Percentiles rank a stretch among this genome's conserved stretches.
These are phyloP conservation scores for Frankliniella intonsa DNA, from an alignment of 2,888 invertebrate genomes.

Conservation along the genomic window DNA sequence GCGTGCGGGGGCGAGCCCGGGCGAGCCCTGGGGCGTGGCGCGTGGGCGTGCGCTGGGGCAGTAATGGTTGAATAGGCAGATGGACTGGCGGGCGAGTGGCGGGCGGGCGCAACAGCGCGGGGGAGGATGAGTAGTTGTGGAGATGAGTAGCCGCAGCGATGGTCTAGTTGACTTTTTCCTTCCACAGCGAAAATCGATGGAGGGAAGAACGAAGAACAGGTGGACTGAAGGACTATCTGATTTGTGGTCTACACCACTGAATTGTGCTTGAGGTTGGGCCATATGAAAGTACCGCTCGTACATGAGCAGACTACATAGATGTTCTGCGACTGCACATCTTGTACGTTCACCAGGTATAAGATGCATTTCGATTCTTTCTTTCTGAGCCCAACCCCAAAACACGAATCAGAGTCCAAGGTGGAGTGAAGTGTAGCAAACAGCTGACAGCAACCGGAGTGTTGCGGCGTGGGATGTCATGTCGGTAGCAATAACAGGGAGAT, in stretches of 20 bases:
- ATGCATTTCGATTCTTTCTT: too few species aligned
- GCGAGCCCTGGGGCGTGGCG: neutral
- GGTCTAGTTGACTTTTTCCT: slow-evolving; percentile 13
- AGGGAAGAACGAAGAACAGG: slow-evolving; percentile 26
- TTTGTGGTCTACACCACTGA: neutral
- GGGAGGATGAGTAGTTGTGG: slow-evolving; percentile 24
- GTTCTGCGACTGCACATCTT: too few species aligned
- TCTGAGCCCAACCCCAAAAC: neutral
- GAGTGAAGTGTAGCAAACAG: slow-evolving; percentile 28
- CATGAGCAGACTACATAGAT: too few species aligned
- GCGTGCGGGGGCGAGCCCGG: slow-evolving; percentile 7
- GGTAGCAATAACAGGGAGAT: slow-evolving; percentile 28
- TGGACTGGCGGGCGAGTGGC: neutral
- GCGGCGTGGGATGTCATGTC: slow-evolving; percentile 30
- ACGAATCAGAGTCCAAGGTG: slow-evolving; percentile 28
- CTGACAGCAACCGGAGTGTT: slow-evolving; percentile 28
- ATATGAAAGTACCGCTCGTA: too few species aligned
- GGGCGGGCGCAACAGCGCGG: neutral
- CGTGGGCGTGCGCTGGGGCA: slow-evolving; percentile 14
- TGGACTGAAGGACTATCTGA: slow-evolving; percentile 19
- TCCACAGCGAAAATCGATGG: slow-evolving; percentile 12
- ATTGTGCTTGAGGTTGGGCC: neutral
- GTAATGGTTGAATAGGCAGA: neutral
- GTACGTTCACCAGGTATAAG: too few species aligned
- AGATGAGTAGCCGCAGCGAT: slow-evolving; percentile 23